Percentiles rank a stretch among this genome's conserved stretches.
Conservation (phyloP, 2,888 invertebrate species). For the Mythimna impura region DNA sequence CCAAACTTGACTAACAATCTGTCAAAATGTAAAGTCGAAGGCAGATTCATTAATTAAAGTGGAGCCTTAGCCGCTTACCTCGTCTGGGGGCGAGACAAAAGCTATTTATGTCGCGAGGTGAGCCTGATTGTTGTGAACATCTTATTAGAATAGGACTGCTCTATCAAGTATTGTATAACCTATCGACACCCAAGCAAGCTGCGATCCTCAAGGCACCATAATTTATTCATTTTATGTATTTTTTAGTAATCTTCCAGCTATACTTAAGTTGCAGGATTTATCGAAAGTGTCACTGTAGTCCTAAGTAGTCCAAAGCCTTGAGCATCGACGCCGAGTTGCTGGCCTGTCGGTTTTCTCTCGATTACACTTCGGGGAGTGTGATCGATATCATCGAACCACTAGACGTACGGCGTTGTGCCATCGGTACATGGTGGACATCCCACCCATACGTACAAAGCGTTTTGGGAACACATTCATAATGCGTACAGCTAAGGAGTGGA, state of each 20-base stretch:
- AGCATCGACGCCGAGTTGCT: too few species aligned
- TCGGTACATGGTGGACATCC: too few species aligned
- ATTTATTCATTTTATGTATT: not conserved
- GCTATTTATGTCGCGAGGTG: constrained; percentile 67
- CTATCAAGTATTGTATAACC: constrained; percentile 46
- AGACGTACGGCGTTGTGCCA: too few species aligned
- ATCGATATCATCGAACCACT: too few species aligned
- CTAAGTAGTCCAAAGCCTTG: too few species aligned
- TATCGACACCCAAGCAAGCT: not conserved
- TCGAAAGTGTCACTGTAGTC: too few species aligned
- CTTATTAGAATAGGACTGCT: constrained; percentile 67
- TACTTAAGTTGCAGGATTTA: not conserved
- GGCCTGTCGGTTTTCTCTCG: too few species aligned
- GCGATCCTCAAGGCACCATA: not conserved
- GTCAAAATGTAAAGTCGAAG: constrained; percentile 65
- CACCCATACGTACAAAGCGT: too few species aligned
- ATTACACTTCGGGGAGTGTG: too few species aligned
- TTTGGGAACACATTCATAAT: too few species aligned
- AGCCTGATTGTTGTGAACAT: constrained; percentile 71
- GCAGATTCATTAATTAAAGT: constrained; percentile 73
- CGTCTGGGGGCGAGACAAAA: constrained; percentile 74
- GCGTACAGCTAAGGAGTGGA: too few species aligned
- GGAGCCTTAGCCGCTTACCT: constrained; percentile 62
- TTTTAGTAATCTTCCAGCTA: not conserved
- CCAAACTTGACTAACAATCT: constrained; percentile 56